phyloP scores from a whole-genome alignment of 2,797 vertebrate genomes.

The Pangasius sanitwongsei region DNA sequence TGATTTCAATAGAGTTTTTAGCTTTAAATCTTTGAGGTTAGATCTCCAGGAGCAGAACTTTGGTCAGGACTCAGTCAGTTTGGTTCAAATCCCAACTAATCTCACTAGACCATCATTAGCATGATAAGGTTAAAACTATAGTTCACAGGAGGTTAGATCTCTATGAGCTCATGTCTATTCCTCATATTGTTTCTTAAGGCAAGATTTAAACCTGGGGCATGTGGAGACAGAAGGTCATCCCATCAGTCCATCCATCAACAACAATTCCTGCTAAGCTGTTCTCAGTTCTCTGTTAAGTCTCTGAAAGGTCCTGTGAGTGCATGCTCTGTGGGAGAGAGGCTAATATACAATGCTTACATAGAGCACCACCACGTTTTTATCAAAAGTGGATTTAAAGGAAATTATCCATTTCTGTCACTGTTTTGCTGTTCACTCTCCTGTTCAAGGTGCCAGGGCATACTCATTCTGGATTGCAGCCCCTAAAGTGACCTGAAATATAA shows the following conservation, averaged over 20 bases:
- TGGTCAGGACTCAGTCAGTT: background rate
- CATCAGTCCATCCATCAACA: conserved; percentile 36
- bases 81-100: background rate
- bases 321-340: conserved; percentile 60
- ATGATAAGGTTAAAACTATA: conserved; percentile 4
- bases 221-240: conserved; percentile 50
- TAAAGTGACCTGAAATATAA: conserved; percentile 46
- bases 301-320: conserved; percentile 63
- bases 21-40: background rate
- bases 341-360: conserved; percentile 63
- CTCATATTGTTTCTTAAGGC: conserved; percentile 8
- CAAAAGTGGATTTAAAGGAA: conserved; percentile 52
- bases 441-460: conserved; percentile 38
- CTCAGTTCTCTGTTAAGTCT: conserved; percentile 68
- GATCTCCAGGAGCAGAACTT: background rate
- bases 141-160: background rate
- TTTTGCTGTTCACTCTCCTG: conserved; percentile 31
- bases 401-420: conserved; percentile 44
- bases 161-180: background rate
- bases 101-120: background rate
- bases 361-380: conserved; percentile 42
- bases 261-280: conserved; percentile 66
- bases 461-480: conserved; percentile 46
- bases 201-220: conserved; percentile 29
- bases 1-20: background rate